A percentile compares a stretch with the other conserved stretches of the same genome.
Conservation (phyloP, 2,113 vertebrate species). For the Engystomops pustulosus region DNA sequence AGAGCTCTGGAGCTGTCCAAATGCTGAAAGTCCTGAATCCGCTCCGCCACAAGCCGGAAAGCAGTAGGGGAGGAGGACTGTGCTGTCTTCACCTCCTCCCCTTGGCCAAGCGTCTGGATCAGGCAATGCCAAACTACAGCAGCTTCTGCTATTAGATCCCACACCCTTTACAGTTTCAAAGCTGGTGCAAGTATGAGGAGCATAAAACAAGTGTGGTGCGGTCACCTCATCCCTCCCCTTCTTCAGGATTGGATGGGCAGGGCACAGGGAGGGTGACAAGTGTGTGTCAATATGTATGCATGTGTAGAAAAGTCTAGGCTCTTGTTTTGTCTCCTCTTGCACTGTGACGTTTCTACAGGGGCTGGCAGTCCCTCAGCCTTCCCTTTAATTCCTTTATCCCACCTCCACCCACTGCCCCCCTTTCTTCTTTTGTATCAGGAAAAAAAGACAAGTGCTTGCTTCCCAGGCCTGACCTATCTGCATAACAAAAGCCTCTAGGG, state of each 20-base stretch:
- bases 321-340: conserved; percentile 79
- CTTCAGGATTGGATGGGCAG: conserved; percentile 3
- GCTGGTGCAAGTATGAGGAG: conserved; percentile 19
- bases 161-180: conserved; percentile 26
- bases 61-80: conserved; percentile 20
- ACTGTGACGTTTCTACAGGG: conserved; percentile 77
- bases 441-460: conserved; percentile 66
- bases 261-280: conserved; percentile 56
- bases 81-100: conserved; percentile 34
- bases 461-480: conserved; percentile 70
- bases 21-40: conserved; percentile 42
- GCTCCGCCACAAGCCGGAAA: neutral
- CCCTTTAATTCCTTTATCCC: neutral
- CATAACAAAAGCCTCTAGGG: conserved; percentile 82
- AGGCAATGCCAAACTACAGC: conserved; percentile 1
- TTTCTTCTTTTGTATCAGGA: conserved; percentile 50
- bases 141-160: neutral
- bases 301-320: conserved; percentile 70
- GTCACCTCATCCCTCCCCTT: conserved; percentile 16
- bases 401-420: neutral
- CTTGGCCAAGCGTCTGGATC: neutral
- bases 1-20: conserved; percentile 52
- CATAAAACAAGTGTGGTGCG: conserved; percentile 14
- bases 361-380: conserved; percentile 49
- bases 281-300: conserved; percentile 63